phyloP scores from a whole-genome alignment of 2,888 invertebrate species.

The Philereme transversata region DNA sequence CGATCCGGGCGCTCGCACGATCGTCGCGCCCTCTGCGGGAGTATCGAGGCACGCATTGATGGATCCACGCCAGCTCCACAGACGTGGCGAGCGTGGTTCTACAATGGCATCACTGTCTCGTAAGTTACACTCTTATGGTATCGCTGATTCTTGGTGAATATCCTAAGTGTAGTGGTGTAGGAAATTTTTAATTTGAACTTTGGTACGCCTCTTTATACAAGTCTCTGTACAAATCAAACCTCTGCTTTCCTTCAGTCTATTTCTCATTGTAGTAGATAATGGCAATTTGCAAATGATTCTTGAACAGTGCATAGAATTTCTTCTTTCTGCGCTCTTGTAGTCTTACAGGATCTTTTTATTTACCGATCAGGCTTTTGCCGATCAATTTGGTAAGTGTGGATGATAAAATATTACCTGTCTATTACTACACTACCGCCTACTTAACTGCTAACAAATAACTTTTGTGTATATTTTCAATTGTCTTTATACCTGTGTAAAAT shows the following conservation, averaged over 20 bases:
- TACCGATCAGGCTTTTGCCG: too few species aligned
- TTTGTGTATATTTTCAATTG: neutral
- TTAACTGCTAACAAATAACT: neutral
- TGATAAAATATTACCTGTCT: too few species aligned
- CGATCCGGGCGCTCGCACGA: slow-evolving; percentile 95
- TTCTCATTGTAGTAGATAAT: neutral
- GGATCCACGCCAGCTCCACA: slow-evolving; percentile 86
- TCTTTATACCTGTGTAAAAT: slow-evolving; percentile 3
- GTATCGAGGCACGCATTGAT: slow-evolving; percentile 92
- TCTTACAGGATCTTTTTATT: too few species aligned
- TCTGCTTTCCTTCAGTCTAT: neutral
- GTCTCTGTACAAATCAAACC: neutral
- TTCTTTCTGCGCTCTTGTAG: too few species aligned
- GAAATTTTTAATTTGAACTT: neutral
- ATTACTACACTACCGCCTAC: neutral
- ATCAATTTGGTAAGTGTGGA: too few species aligned
- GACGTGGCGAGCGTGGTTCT: slow-evolving; percentile 94
- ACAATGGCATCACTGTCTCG: slow-evolving; percentile 94
- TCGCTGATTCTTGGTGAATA: neutral
- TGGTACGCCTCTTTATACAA: neutral
- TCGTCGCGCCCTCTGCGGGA: slow-evolving; percentile 91
- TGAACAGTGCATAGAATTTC: too few species aligned
- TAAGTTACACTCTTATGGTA: slow-evolving; percentile 76
- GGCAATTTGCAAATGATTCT: neutral
- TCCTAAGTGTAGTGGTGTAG: too few species aligned